phyloP scores from a whole-genome alignment of 2,113 vertebrate genomes.

The Anguilla japonica region DNA sequence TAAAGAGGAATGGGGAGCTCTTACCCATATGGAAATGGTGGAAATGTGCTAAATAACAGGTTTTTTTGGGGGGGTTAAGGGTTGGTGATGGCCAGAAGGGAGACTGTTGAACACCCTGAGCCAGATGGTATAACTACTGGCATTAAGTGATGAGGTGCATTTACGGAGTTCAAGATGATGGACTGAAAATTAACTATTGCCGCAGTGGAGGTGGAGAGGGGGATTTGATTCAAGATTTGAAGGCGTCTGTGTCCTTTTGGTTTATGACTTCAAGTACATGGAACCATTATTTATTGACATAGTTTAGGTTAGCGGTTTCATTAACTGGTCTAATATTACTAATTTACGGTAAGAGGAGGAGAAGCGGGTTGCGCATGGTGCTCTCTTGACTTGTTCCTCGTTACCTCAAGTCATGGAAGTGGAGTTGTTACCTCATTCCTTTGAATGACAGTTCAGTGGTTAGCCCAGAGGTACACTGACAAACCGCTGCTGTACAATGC shows the following conservation, averaged over 20 bases:
- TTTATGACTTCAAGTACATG: neutral
- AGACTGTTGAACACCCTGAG: neutral
- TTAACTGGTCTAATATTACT: neutral
- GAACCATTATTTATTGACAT: conserved; percentile 20
- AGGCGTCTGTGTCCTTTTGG: conserved; percentile 7
- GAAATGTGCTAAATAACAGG: neutral
- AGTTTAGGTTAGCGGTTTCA: neutral
- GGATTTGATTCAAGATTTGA: neutral
- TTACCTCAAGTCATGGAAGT: neutral
- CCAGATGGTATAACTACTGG: neutral
- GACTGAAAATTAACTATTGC: neutral
- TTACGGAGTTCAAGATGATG: neutral
- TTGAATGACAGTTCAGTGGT: conserved; percentile 24
- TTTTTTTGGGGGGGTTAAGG: neutral
- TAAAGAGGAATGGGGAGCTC: neutral
- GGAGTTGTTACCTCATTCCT: neutral
- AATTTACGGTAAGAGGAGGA: neutral
- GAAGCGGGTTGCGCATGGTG: neutral
- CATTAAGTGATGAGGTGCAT: neutral
- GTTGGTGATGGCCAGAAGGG: neutral
- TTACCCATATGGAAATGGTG: neutral
- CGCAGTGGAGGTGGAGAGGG: neutral
- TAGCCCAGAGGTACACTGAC: neutral
- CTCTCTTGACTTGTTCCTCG: neutral
- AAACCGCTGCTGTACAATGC: conserved; percentile 10